Conservation (phyloP, 2,113 vertebrate genomes). For the Ceuthmochares aereus region DNA sequence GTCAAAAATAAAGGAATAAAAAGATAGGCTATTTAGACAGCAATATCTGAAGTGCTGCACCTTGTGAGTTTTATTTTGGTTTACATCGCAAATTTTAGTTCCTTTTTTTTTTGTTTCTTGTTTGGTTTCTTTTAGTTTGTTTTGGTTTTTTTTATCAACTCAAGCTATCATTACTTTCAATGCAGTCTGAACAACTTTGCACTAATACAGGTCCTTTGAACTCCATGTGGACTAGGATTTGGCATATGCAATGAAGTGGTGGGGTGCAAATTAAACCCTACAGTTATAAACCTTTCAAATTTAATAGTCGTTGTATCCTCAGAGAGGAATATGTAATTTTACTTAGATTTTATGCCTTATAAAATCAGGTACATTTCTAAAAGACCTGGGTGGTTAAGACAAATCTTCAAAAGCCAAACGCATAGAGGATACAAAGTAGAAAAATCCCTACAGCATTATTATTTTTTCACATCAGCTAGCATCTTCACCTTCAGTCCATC, state of each 20-base stretch:
- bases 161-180: neutral
- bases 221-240: neutral
- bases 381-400: neutral
- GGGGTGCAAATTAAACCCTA: neutral
- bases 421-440: neutral
- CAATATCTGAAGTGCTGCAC: neutral
- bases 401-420: neutral
- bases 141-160: neutral
- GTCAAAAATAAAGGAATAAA: constrained; percentile 17
- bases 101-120: neutral
- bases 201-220: neutral
- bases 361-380: neutral
- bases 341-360: neutral
- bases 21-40: constrained; percentile 10
- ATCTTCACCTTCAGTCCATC: neutral
- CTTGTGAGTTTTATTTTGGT: constrained; percentile 14
- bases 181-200: neutral
- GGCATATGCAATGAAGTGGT: fast-evolving
- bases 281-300: neutral
- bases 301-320: neutral
- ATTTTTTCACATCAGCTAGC: neutral
- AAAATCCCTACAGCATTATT: neutral
- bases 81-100: neutral
- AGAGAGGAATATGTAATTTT: neutral
- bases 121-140: neutral